Percentiles rank a stretch among this genome's conserved stretches.
phyloP scores from a whole-genome alignment of 1,140 invertebrate genomes.

The Tribolium castaneum region DNA sequence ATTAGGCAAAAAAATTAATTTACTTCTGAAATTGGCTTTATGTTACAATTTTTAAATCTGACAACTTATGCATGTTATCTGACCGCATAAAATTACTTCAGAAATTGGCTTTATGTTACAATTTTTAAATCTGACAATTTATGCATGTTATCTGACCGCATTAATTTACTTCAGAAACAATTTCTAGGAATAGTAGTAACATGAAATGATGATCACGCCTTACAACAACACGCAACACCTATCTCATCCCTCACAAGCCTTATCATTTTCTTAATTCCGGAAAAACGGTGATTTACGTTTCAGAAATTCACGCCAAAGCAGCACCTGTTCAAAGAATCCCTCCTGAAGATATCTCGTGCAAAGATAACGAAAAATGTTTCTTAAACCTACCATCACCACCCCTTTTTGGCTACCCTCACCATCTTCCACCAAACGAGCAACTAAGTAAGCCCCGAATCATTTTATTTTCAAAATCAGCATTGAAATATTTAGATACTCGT shows the following conservation, averaged over 20 bases:
- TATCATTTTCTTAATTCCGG: neutral
- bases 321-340: conserved; percentile 6
- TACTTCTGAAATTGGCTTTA: neutral
- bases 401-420: conserved; percentile 45
- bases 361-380: conserved; percentile 43
- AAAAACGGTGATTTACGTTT: conserved; percentile 27
- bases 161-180: conserved; percentile 49
- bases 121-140: conserved; percentile 40
- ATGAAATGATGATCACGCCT: conserved; percentile 47
- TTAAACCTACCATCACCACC: conserved; percentile 30
- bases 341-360: conserved; percentile 14
- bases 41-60: conserved; percentile 23
- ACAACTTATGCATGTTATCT: conserved; percentile 44
- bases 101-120: conserved; percentile 21
- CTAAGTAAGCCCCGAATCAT: conserved; percentile 25
- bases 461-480: neutral
- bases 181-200: conserved; percentile 36
- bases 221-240: conserved; percentile 42
- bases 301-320: conserved; percentile 45
- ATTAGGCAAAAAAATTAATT: conserved; percentile 4
- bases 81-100: conserved; percentile 50
- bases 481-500: neutral
- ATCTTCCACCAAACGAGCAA: conserved; percentile 46
- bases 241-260: neutral
- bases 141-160: conserved; percentile 46